Evolutionary conservation across 2,113 vertebrate genomes (phyloP).

Genomic region (Toxotes jaculatrix): DNA sequence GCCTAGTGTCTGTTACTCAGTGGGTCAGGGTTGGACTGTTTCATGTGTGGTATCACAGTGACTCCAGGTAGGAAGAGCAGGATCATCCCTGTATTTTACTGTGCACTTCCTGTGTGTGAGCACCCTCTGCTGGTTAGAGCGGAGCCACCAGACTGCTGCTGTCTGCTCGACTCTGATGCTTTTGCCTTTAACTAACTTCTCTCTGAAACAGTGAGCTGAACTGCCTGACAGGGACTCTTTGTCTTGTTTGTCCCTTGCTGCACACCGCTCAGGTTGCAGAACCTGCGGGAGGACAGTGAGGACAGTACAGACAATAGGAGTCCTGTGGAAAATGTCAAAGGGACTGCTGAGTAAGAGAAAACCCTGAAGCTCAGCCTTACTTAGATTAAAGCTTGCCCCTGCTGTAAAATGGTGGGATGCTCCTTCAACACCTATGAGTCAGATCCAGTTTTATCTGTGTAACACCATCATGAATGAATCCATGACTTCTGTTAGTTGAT

Average conservation of each 20-base stretch:
- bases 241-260: constrained; percentile 25
- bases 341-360: constrained; percentile 14
- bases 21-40: too few species aligned
- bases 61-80: too few species aligned
- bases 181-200: not conserved
- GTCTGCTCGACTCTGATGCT: not conserved
- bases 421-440: not conserved
- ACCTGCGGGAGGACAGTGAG: constrained; percentile 66
- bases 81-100: too few species aligned
- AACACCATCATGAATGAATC: not conserved
- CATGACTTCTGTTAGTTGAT: not conserved
- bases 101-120: not conserved
- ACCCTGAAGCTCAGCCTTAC: constrained; percentile 23
- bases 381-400: not conserved
- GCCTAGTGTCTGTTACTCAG: too few species aligned
- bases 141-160: not conserved
- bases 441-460: not conserved
- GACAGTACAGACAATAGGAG: constrained; percentile 45
- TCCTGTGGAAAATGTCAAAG: constrained; percentile 24
- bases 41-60: too few species aligned
- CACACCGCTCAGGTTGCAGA: constrained; percentile 58
- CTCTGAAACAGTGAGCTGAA: not conserved
- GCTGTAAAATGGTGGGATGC: not conserved
- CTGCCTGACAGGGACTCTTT: not conserved
- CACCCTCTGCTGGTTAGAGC: not conserved